A percentile compares a stretch with the other conserved stretches of the same genome.
Conservation (phyloP, 2,888 invertebrate genomes). For the Tanytarsus gracilentus region DNA sequence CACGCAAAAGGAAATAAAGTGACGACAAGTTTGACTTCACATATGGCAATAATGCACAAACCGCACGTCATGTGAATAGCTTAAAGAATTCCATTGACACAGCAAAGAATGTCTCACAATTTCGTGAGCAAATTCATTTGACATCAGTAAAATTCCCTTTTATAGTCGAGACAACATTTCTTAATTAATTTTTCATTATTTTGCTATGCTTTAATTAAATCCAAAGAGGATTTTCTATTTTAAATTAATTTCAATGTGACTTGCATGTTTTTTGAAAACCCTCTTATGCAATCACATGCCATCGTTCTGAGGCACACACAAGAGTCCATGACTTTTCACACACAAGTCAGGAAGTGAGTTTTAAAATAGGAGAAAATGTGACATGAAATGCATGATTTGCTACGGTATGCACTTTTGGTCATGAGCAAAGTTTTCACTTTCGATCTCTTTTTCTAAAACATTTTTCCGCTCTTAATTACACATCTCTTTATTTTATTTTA, state of each 20-base stretch:
- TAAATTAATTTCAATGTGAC: background rate
- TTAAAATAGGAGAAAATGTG: background rate
- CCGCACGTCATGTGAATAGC: no score
- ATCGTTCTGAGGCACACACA: no score
- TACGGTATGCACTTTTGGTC: background rate
- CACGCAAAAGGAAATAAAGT: no score
- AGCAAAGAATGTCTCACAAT: slow-evolving; percentile 1
- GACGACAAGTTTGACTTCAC: no score
- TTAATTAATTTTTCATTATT: background rate
- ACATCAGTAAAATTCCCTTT: background rate
- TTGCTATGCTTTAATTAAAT: background rate
- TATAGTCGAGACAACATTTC: background rate
- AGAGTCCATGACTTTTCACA: no score
- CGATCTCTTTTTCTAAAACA: background rate
- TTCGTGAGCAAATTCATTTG: slow-evolving; percentile 1
- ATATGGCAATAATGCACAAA: no score
- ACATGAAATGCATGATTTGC: background rate
- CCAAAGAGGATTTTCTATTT: background rate
- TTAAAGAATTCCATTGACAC: background rate
- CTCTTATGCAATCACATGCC: no score
- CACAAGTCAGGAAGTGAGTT: no score
- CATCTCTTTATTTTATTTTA: no score
- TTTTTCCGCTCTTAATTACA: no score
- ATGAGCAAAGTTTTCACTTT: background rate
- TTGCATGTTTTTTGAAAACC: slow-evolving; percentile 5